Percentiles rank a stretch among this genome's conserved stretches.
Evolutionary conservation across 2,797 vertebrate species (phyloP).

Genomic region (Manis pentadactyla): DNA sequence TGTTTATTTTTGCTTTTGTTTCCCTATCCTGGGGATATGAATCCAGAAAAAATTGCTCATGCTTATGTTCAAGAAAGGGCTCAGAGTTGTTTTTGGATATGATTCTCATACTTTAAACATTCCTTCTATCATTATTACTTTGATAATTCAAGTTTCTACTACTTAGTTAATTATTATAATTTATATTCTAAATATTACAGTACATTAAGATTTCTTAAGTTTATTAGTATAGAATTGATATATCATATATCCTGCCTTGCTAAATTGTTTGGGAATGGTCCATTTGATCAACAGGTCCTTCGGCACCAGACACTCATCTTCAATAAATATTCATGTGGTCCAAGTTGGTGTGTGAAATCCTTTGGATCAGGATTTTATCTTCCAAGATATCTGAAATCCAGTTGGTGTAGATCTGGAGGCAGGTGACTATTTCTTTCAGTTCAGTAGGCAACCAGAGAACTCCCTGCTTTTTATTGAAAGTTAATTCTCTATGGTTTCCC

Average conservation of each 20-base stretch:
- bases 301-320: not conserved
- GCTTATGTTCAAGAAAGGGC: no score
- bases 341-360: not conserved
- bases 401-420: not conserved
- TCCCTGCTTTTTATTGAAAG: not conserved
- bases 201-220: not conserved
- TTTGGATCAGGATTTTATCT: not conserved
- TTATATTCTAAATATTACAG: not conserved
- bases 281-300: not conserved
- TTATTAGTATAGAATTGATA: not conserved
- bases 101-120: not conserved
- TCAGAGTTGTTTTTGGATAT: not conserved
- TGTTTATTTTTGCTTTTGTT: no score
- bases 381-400: not conserved
- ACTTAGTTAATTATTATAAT: not conserved
- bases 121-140: not conserved
- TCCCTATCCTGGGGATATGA: no score
- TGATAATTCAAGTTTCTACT: not conserved
- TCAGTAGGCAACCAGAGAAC: not conserved
- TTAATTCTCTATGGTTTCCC: not conserved
- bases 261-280: not conserved
- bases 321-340: not conserved
- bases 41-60: no score
- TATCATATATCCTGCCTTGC: not conserved
- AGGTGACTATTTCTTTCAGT: not conserved